Conservation (phyloP, 2,797 vertebrate species). For the Neomorphus geoffroyi region DNA sequence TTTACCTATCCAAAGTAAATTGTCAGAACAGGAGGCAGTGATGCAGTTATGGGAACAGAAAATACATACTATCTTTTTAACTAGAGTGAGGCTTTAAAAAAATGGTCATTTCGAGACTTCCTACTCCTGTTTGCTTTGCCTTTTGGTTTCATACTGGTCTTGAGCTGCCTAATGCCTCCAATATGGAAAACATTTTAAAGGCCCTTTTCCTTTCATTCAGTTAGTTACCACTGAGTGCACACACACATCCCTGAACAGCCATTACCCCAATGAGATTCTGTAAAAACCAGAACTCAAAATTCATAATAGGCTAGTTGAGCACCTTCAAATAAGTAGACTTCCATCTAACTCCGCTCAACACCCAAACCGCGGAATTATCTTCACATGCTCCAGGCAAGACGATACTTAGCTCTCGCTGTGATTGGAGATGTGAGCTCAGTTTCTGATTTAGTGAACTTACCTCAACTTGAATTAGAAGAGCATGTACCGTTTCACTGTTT, state of each 20-base stretch:
- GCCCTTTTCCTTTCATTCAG: not conserved
- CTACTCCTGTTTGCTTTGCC: not conserved
- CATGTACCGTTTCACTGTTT: not conserved
- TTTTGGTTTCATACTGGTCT: not conserved
- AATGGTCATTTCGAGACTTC: not conserved
- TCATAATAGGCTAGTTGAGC: not conserved
- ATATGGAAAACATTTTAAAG: not conserved
- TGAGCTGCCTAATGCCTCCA: not conserved
- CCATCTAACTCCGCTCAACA: not conserved
- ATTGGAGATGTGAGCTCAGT: not conserved
- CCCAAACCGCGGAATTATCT: not conserved
- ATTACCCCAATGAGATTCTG: not conserved
- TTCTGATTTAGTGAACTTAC: not conserved
- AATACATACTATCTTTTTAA: not conserved
- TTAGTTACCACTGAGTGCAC: not conserved
- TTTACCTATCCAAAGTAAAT: not conserved
- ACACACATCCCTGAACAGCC: not conserved
- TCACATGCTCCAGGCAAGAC: not conserved
- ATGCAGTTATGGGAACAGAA: not conserved
- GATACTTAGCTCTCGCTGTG: not conserved
- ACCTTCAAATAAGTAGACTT: not conserved
- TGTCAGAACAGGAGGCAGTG: not conserved
- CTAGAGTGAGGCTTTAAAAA: not conserved
- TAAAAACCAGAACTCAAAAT: slow-evolving; percentile 2
- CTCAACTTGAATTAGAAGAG: not conserved